These are phyloP conservation scores for Pimpla rufipes DNA, from an alignment of 2,888 invertebrate species.

Conservation along the genomic window DNA sequence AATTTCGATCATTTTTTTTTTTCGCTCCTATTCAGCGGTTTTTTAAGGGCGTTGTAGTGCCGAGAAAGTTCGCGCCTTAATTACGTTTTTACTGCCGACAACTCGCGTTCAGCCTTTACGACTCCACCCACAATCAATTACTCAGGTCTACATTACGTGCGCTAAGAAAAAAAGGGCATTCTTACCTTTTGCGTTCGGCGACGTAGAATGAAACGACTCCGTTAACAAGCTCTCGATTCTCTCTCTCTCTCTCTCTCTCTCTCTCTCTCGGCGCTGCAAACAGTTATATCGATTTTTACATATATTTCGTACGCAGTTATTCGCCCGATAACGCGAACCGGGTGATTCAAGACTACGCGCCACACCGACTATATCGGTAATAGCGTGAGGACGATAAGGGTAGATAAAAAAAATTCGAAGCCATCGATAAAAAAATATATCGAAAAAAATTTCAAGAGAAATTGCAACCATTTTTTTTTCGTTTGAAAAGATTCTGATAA, in stretches of 20 bases:
- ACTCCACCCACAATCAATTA: background rate
- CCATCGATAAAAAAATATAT: too few species aligned
- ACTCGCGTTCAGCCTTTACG: background rate
- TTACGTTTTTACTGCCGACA: background rate
- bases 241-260: too few species aligned
- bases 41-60: background rate
- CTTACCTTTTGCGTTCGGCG: background rate
- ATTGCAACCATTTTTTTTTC: background rate
- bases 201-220: background rate
- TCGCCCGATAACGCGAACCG: background rate
- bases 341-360: background rate
- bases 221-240: background rate
- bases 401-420: background rate
- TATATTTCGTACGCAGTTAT: background rate
- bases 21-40: background rate
- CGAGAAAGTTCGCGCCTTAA: background rate
- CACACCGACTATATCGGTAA: background rate
- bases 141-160: background rate
- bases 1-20: background rate
- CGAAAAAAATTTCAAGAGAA: background rate
- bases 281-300: slow-evolving; percentile 3
- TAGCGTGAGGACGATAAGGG: background rate
- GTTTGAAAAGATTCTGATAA: background rate
- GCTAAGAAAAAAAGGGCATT: background rate
- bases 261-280: background rate